A percentile compares a stretch with the other conserved stretches of the same genome.
Conservation (phyloP, 2,888 invertebrate genomes). For the Sicus ferrugineus region DNA sequence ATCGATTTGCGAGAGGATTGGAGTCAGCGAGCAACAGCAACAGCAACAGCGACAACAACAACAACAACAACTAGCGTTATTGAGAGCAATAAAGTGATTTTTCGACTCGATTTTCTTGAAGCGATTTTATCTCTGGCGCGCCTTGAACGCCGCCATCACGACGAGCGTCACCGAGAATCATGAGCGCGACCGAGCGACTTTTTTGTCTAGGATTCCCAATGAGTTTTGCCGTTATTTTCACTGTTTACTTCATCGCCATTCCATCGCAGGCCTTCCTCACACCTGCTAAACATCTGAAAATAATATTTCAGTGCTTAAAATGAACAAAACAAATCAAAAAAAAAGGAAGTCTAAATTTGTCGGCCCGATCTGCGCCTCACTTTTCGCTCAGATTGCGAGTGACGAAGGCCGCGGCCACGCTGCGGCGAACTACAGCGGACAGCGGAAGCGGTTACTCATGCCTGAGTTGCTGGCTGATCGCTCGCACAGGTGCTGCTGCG, state of each 20-base stretch:
- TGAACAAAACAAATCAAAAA: neutral
- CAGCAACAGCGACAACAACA: too few relatives aligned
- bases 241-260: neutral
- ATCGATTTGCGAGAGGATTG: conserved; percentile 16
- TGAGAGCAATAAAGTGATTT: too few relatives aligned
- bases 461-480: neutral
- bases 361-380: too few relatives aligned
- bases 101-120: neutral
- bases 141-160: neutral
- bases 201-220: neutral
- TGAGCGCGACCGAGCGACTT: neutral
- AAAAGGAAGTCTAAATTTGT: neutral
- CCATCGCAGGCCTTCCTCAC: neutral
- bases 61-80: too few relatives aligned
- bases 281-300: neutral
- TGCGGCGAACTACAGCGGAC: neutral
- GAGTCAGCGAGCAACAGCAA: neutral
- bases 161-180: neutral
- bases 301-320: neutral
- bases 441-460: conserved; percentile 8
- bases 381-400: too few relatives aligned
- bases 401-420: neutral
- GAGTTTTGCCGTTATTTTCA: neutral
- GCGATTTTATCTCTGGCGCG: neutral
- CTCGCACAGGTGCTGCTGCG: conserved; percentile 1